These are phyloP conservation scores for Etheostoma nigrum DNA, from an alignment of 2,797 vertebrate species.

Conservation along the genomic window DNA sequence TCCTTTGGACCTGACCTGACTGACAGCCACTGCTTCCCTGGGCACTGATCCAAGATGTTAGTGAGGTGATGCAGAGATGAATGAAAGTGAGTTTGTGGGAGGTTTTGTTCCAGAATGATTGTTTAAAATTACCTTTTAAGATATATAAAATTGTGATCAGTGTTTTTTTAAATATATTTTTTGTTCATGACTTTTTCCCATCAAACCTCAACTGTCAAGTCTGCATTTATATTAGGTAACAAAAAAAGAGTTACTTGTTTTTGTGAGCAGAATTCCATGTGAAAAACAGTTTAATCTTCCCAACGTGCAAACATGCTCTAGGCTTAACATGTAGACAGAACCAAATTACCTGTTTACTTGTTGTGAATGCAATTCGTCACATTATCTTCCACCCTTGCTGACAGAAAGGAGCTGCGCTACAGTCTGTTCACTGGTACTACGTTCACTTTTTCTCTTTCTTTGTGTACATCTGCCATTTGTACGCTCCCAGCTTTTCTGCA, in stretches of 20 bases:
- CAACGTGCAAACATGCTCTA: not conserved
- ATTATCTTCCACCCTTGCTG: not conserved
- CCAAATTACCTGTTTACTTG: conserved; percentile 16
- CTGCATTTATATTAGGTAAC: not conserved
- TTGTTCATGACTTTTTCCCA: not conserved
- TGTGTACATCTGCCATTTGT: conserved; percentile 44
- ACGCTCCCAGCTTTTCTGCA: conserved; percentile 19
- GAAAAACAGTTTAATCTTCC: not conserved
- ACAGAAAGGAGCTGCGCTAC: conserved; percentile 16
- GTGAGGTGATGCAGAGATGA: conserved; percentile 4
- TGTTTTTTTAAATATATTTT: conserved; percentile 4
- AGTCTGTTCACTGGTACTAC: conserved; percentile 20
- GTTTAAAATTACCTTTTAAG: conserved; percentile 1
- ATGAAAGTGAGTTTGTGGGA: not conserved
- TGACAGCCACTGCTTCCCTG: conserved; percentile 7
- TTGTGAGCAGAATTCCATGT: not conserved
- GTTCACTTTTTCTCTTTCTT: not conserved
- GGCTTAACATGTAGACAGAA: not conserved
- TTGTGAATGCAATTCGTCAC: conserved; percentile 11
- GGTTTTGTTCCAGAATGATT: not conserved
- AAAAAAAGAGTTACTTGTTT: not conserved
- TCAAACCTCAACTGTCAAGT: not conserved
- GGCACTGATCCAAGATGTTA: conserved; percentile 3
- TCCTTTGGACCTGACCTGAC: conserved; percentile 15
- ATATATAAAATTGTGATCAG: not conserved